Conservation (phyloP, 37 sponge, comb jelly and placozoan genomes). For the Aplysina aerophoba region DNA sequence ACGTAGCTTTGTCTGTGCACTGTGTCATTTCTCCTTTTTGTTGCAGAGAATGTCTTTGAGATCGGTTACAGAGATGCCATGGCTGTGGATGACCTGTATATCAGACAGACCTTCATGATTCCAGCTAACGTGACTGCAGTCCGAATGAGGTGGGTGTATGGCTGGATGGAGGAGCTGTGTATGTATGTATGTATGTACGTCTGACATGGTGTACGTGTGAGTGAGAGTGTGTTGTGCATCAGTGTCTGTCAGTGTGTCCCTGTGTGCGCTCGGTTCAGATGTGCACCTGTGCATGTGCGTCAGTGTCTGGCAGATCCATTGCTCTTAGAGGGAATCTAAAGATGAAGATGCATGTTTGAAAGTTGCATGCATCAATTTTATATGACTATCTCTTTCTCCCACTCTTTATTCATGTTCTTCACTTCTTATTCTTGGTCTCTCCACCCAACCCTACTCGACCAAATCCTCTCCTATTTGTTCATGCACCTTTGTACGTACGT, state of each 20-base stretch:
- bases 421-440: too few species aligned
- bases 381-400: too few species aligned
- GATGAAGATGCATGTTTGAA: background rate
- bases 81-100: background rate
- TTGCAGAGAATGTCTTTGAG: too few species aligned
- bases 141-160: background rate
- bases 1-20: too few species aligned
- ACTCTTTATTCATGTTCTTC: too few species aligned
- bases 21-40: too few species aligned
- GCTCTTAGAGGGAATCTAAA: background rate
- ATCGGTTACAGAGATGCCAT: too few species aligned
- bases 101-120: background rate
- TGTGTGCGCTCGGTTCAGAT: background rate
- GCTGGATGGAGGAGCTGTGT: background rate
- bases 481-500: too few species aligned
- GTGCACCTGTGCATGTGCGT: background rate
- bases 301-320: background rate
- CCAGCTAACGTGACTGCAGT: constrained; percentile 5
- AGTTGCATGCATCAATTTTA: background rate
- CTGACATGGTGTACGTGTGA: background rate
- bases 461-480: too few species aligned
- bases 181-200: background rate
- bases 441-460: too few species aligned
- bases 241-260: background rate
- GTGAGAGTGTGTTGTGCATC: background rate